phyloP scores from a whole-genome alignment of 2,888 invertebrate species.

The Plebejus melissa region DNA sequence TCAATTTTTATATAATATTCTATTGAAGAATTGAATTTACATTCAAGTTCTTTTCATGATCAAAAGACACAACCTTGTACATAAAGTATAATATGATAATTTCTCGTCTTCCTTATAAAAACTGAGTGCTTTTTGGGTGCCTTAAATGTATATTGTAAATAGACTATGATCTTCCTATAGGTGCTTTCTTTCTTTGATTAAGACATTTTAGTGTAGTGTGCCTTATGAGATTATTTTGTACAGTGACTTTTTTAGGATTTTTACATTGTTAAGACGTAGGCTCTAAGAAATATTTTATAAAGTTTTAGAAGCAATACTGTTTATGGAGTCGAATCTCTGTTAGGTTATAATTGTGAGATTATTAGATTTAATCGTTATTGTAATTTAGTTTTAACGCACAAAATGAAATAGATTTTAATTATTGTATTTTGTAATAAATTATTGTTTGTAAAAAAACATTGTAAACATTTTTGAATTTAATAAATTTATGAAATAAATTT shows the following conservation, averaged over 20 bases:
- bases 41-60: background rate
- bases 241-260: constrained; percentile 61
- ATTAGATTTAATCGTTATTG: constrained; percentile 65
- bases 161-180: constrained; percentile 29
- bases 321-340: constrained; percentile 61
- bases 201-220: constrained; percentile 32
- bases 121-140: constrained; percentile 38
- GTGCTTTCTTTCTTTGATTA: constrained; percentile 33
- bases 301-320: constrained; percentile 48
- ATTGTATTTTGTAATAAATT: constrained; percentile 71
- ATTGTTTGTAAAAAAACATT: constrained; percentile 63
- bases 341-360: constrained; percentile 67
- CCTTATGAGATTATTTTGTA: constrained; percentile 62
- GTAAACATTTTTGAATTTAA: constrained; percentile 60
- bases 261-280: constrained; percentile 54
- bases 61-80: constrained; percentile 31
- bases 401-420: constrained; percentile 53
- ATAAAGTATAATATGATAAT: constrained; percentile 27
- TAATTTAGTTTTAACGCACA: constrained; percentile 62
- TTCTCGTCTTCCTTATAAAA: constrained; percentile 47
- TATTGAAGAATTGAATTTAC: background rate
- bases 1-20: background rate
- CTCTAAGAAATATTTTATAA: constrained; percentile 30
- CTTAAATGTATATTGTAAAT: constrained; percentile 34
- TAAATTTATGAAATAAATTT: constrained; percentile 65